phyloP scores from a whole-genome alignment of 2,888 invertebrate genomes.

The Tipula lateralis region DNA sequence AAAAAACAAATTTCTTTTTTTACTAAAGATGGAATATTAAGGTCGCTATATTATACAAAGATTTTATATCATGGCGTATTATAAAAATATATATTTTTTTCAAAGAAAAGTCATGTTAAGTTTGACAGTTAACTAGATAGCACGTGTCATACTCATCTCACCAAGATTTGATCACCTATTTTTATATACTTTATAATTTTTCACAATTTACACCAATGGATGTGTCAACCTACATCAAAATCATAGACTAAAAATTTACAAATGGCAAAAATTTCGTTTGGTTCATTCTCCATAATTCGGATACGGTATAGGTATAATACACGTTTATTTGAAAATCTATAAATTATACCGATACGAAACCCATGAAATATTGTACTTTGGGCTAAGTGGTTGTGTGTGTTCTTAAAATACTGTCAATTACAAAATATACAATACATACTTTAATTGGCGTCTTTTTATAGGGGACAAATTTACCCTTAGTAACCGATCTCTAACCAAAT shows the following conservation, averaged over 20 bases:
- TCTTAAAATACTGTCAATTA: not conserved
- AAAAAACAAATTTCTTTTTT: not conserved
- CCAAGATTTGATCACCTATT: not conserved
- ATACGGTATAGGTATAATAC: not conserved
- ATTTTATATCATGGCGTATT: not conserved
- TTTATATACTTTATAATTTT: not conserved
- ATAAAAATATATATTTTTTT: not conserved
- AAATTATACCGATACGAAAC: too few species aligned
- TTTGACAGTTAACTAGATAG: conserved; percentile 11
- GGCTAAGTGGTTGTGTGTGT: not conserved
- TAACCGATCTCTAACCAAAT: not conserved
- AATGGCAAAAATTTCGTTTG: not conserved
- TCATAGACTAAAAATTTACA: not conserved
- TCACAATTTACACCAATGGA: conserved; percentile 1
- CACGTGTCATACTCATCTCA: conserved; percentile 11
- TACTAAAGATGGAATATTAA: not conserved
- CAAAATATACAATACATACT: not conserved
- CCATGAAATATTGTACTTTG: not conserved
- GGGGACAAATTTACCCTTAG: not conserved
- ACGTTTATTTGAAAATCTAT: too few species aligned
- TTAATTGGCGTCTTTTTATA: not conserved
- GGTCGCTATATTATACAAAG: not conserved
- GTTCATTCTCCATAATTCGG: not conserved
- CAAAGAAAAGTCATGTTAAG: not conserved
- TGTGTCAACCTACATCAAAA: conserved; percentile 13